These are phyloP conservation scores for Pangasius macronema DNA, from an alignment of 2,797 vertebrate genomes.

Conservation along the genomic window DNA sequence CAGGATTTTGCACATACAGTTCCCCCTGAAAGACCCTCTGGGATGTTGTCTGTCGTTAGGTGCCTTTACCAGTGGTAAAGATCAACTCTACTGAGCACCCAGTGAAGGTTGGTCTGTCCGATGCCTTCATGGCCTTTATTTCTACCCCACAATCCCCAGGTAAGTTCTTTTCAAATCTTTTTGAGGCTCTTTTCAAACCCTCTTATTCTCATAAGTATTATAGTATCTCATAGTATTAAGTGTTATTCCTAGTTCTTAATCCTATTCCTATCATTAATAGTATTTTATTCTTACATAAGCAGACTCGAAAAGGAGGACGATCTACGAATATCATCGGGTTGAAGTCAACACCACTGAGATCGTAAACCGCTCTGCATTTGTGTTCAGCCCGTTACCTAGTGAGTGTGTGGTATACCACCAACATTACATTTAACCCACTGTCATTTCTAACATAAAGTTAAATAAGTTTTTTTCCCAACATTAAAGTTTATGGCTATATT, in stretches of 20 bases:
- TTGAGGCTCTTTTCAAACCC: background rate
- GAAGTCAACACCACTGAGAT: slow-evolving; percentile 86
- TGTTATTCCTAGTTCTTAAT: background rate
- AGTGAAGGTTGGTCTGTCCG: slow-evolving; percentile 92
- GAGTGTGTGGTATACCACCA: slow-evolving; percentile 62
- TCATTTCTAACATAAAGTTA: background rate
- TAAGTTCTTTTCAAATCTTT: slow-evolving; percentile 62
- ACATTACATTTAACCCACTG: background rate
- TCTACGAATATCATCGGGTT: slow-evolving; percentile 93
- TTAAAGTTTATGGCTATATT: background rate
- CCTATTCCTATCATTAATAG: background rate
- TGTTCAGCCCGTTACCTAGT: slow-evolving; percentile 91
- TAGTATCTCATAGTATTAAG: too few species aligned
- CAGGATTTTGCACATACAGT: slow-evolving; percentile 1
- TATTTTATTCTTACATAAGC: slow-evolving; percentile 20
- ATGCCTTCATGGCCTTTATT: slow-evolving; percentile 88
- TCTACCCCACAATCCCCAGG: slow-evolving; percentile 74
- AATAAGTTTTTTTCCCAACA: background rate
- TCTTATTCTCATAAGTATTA: background rate
- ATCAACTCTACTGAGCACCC: slow-evolving; percentile 92
- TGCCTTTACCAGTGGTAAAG: slow-evolving; percentile 82
- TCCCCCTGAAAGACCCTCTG: background rate
- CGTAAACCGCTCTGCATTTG: slow-evolving; percentile 79
- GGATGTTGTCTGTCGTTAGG: slow-evolving; percentile 66
- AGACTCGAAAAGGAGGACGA: slow-evolving; percentile 82